A percentile compares a stretch with the other conserved stretches of the same genome.
phyloP scores from a whole-genome alignment of 2,888 invertebrate genomes.

The Leistus spinibarbis region DNA sequence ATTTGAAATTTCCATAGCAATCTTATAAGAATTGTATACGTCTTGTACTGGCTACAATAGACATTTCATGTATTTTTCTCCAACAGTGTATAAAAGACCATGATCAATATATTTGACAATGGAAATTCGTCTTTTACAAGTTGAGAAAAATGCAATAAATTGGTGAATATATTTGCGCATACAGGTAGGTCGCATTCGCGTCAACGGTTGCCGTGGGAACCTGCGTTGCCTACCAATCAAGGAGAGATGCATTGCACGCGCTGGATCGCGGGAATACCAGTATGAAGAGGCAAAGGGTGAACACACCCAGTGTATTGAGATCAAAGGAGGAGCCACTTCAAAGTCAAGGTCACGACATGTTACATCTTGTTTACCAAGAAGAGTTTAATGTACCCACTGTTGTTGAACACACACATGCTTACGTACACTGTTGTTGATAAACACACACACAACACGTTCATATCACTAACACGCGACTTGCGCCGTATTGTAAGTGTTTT shows the following conservation, averaged over 20 bases:
- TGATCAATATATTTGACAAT: too few species aligned
- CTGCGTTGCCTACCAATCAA: background rate
- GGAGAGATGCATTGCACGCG: background rate
- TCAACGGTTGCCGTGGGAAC: background rate
- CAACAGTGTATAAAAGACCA: too few species aligned
- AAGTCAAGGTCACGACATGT: slow-evolving; percentile 10
- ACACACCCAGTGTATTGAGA: background rate
- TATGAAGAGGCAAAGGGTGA: background rate
- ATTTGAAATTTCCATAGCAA: too few species aligned
- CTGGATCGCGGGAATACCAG: background rate
- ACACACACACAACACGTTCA: background rate
- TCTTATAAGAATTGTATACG: too few species aligned
- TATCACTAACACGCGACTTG: background rate
- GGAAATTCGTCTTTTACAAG: too few species aligned
- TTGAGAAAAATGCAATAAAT: background rate
- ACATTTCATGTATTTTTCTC: too few species aligned
- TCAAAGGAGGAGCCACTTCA: background rate
- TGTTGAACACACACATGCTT: background rate
- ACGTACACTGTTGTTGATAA: background rate
- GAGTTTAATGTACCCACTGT: background rate
- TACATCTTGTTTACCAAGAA: background rate
- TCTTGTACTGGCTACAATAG: too few species aligned
- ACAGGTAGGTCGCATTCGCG: background rate
- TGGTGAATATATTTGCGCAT: background rate
- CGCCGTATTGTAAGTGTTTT: background rate